Percentiles rank a stretch among this genome's conserved stretches.
These are phyloP conservation scores for Euphydryas editha DNA, from an alignment of 2,888 invertebrate genomes.

Conservation along the genomic window DNA sequence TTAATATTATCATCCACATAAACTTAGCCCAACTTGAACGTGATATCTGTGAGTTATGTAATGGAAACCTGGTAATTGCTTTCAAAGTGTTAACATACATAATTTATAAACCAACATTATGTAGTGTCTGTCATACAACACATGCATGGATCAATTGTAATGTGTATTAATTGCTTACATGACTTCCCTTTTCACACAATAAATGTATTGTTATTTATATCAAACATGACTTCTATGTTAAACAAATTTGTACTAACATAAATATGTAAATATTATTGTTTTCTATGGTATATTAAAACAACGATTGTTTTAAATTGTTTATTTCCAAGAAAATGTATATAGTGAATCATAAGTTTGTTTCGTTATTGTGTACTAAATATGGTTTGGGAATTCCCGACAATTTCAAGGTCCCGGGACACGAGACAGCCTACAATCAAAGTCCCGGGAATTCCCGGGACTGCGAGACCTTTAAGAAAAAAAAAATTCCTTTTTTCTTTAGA, in stretches of 20 bases:
- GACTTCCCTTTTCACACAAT: conserved; percentile 33
- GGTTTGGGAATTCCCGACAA: too few species aligned
- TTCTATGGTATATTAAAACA: background rate
- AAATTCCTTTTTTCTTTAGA: too few species aligned
- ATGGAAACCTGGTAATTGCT: conserved; percentile 81
- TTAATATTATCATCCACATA: conserved; percentile 51
- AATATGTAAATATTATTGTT: background rate
- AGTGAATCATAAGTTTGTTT: too few species aligned
- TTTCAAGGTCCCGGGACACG: too few species aligned
- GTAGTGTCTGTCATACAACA: conserved; percentile 33
- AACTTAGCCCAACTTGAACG: conserved; percentile 57
- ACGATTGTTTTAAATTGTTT: background rate
- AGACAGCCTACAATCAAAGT: too few species aligned
- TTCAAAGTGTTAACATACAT: conserved; percentile 79
- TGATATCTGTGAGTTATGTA: conserved; percentile 80
- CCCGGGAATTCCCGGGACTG: too few species aligned
- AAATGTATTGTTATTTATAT: conserved; percentile 27
- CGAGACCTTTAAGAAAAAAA: too few species aligned
- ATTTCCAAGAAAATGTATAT: too few species aligned
- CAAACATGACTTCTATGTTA: background rate
- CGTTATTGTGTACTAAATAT: too few species aligned
- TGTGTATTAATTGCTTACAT: conserved; percentile 45
- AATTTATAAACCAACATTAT: conserved; percentile 67
- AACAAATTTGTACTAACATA: background rate
- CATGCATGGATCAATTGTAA: conserved; percentile 48